Conservation (phyloP, 2,888 invertebrate species). For the Drosophila flavopinicola region DNA sequence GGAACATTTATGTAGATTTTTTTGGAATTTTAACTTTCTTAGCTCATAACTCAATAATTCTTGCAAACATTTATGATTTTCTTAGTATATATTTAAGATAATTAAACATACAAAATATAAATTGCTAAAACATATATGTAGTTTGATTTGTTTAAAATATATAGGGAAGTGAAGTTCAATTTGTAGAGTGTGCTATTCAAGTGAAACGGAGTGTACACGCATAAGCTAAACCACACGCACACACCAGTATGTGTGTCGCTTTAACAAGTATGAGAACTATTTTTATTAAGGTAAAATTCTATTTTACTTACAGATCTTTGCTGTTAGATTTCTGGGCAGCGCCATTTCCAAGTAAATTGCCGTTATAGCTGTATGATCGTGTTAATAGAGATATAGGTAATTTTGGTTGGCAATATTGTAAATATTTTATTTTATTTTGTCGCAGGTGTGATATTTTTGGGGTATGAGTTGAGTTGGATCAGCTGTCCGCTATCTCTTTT, state of each 20-base stretch:
- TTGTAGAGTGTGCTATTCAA: no score
- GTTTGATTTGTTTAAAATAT: no score
- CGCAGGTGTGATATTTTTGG: constrained; percentile 65
- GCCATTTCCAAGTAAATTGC: constrained; percentile 83
- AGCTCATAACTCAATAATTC: no score
- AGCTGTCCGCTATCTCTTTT: constrained; percentile 51
- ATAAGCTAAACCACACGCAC: not conserved
- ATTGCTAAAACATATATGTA: no score
- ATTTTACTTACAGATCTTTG: constrained; percentile 84
- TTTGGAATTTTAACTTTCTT: no score
- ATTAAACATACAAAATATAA: no score
- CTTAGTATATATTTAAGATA: no score
- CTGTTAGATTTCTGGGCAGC: constrained; percentile 83
- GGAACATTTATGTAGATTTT: no score
- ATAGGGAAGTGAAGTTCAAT: no score
- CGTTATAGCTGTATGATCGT: constrained; percentile 34
- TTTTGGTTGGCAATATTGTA: constrained; percentile 18
- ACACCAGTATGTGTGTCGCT: not conserved
- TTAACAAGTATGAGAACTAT: constrained; percentile 33
- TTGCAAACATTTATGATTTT: no score
- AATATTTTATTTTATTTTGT: constrained; percentile 59
- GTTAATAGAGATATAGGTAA: constrained; percentile 5
- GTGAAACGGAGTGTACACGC: no score
- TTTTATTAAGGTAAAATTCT: constrained; percentile 38
- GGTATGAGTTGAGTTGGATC: constrained; percentile 36